Base-by-base conservation (phyloP, 2,888 invertebrate genomes). In the Eutolmus rufibarbis region DNA sequence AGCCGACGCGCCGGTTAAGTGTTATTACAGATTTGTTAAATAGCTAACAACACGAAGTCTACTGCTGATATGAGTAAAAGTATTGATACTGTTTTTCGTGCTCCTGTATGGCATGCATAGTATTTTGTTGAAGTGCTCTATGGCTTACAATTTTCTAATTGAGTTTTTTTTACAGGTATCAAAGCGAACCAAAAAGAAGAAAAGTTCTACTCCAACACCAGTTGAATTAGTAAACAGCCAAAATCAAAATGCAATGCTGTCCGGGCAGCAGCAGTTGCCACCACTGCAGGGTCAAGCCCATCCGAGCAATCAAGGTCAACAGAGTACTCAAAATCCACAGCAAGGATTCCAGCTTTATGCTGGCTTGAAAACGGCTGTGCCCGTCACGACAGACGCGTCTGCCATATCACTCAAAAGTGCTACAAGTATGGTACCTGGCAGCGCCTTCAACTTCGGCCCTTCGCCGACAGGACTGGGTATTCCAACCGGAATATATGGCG, bases 391-490 rank as follows among this genome's bases (percentile, higher is more conserved):
- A 0, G 92, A 91, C 89, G 89, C 91, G 8, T 91, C 91, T 87
- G 93, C 94, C 89, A 95, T 96, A 89, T 94, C 95, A 14, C 91
- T 96, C 79, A 95, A 96, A 90, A 95, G 96, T 40, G 86, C 95
- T 14, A 93, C 95, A 5, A 95, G 95, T 90, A 95, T 96, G 91
- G 96, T 97, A 89, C 95, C 97, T 8, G 95, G 96, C 37, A 97
- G 96, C 92, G 97, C 97, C 84, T 97, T 97, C 90, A 97, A 97
- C 91, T 97, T 97, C 91, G 96, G 96, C 23, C 94, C 96, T 4
- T 93, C 96, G 0, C 94, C 95, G 4, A 94, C 94, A 88, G 93
- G 93, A 4, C 93, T 96, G 90, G 93, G 94, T 74, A 91, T 95
- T 86, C 88, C 91, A 16, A 91, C 94, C 16, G 94, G 94, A 19